Conservation (phyloP, 1,140 invertebrate genomes). For the Drosophila azteca region DNA sequence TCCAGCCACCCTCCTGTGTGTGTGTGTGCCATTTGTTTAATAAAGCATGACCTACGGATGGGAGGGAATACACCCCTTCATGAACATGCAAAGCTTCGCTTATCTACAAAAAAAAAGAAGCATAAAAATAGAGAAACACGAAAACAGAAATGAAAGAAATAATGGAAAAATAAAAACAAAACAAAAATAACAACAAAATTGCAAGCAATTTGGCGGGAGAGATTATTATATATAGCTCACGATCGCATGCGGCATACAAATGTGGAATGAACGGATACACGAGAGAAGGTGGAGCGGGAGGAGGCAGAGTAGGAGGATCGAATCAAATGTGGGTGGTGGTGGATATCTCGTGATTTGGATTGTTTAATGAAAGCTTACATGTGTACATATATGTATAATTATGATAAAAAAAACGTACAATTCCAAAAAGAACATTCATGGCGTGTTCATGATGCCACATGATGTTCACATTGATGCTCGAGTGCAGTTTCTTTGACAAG, state of each 20-base stretch:
- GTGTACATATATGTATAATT: too few species aligned
- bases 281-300: not conserved
- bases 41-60: slow-evolving; percentile 45
- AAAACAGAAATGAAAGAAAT: slow-evolving; percentile 23
- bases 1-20: not conserved
- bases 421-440: too few species aligned
- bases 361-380: too few species aligned
- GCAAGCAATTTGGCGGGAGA: slow-evolving; percentile 30
- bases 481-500: too few species aligned
- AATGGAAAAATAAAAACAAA: slow-evolving; percentile 9
- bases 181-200: slow-evolving; percentile 32
- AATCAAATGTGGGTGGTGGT: too few species aligned
- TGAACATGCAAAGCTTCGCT: slow-evolving; percentile 40
- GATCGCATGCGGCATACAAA: slow-evolving; percentile 25
- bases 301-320: too few species aligned
- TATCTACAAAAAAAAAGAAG: slow-evolving; percentile 28
- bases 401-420: too few species aligned
- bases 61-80: not conserved
- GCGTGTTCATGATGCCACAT: too few species aligned
- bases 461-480: too few species aligned
- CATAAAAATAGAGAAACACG: not conserved
- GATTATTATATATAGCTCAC: slow-evolving; percentile 19
- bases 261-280: slow-evolving; percentile 10
- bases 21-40: slow-evolving; percentile 47
- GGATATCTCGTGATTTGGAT: too few species aligned